Base-by-base conservation (phyloP, 2,797 vertebrate species). In the Numenius phaeopus region DNA sequence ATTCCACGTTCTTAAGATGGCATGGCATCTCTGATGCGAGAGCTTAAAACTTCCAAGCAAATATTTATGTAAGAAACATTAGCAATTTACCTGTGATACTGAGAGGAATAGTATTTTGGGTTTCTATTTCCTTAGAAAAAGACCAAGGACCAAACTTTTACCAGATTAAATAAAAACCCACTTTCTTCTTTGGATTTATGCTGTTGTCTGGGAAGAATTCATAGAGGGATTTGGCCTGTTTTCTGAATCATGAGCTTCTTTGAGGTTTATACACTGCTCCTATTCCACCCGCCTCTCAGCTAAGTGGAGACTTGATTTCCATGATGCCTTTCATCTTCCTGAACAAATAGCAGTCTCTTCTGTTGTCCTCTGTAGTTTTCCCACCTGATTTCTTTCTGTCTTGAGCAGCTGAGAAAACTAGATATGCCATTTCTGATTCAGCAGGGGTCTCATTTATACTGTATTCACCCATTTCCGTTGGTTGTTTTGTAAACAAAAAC, bases 271-370 rank as follows among this genome's bases (percentile, higher is more conserved):
- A 32, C n/a, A 44, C 29, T 80, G 47, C 55, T 95, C 37, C 11
- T 91, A n/a, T 85, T 86, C 47, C 30, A 90, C 46, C 15, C 44
- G 79, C 37, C 71, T 85, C 75, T 91, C 79, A 65, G 61, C 34
- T 93, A 89, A 92, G 66, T 39, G 40, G 61, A 79, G 50, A 57
- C 61, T 88, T 84, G 78, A 93, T 96, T 95, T 96, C 77, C 72
- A 19, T 59, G 54, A 93, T 75, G 65, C 26, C 92, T 96, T 97
- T 96, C 64, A 92, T 95, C 90, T 95, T 95, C 54, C 67, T 88
- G 90, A 95, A 80, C 75, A 97, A 97, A 97, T 59, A 95, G 37
- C 77, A 50, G 57, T 78, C 80, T 78, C 72, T 89, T 96, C 64
- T 90, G 64, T 96, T 90, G 65, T 94, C 46, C 27, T 97, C 65